Evolutionary conservation across 2,113 vertebrate species (phyloP), one percentile per base, ranked within the genome.

Genomic region (Pelvicachromis taeniatus): DNA sequence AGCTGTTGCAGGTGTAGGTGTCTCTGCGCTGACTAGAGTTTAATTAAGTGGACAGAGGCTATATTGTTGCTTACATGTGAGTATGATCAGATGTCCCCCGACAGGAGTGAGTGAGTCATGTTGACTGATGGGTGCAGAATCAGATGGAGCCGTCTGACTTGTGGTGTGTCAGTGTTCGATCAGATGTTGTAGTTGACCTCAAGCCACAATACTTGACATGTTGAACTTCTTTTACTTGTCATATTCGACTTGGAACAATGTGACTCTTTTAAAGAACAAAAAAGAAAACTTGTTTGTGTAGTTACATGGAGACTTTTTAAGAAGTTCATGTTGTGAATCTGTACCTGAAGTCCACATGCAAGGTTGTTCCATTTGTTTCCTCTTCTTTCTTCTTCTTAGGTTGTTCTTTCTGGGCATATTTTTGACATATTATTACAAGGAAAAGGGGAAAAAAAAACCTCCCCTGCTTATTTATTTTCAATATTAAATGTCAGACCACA

Each of bases 71-170:
- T 75, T 63, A 16, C 55, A 21, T 54, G 11, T 19, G 50, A 5
- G 29, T 33, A 35, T 16, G 59, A 68, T 75, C 79, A 89, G 91
- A 91, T 89, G 78, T 85, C 91, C 56, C 85, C 87, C 92, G 88
- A 87, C 83, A 9, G 56, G 54, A 78, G n/a, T 56, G 23, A 89
- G 75, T 93, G 90, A 93, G 88, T 95, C 94, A 94, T 85, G 81
- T 83, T 93, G 94, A 94, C 68, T 86, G 93, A 94, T 26, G 78
- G 87, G 56, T 85, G 77, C 45, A 85, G 45, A 88, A 91, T 91
- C 91, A 88, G 87, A 91, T 84, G 82, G 77, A 50, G 40, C 68
- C 86, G 52, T 85, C 65, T 91, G 89, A 91, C 93, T 91, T 40
- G 83, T 95, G 88, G 78, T 93, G 80, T 84, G 87, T 94, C 92